Evolutionary conservation across 2,888 invertebrate species (phyloP).

Genomic region (Perdita meconis): DNA sequence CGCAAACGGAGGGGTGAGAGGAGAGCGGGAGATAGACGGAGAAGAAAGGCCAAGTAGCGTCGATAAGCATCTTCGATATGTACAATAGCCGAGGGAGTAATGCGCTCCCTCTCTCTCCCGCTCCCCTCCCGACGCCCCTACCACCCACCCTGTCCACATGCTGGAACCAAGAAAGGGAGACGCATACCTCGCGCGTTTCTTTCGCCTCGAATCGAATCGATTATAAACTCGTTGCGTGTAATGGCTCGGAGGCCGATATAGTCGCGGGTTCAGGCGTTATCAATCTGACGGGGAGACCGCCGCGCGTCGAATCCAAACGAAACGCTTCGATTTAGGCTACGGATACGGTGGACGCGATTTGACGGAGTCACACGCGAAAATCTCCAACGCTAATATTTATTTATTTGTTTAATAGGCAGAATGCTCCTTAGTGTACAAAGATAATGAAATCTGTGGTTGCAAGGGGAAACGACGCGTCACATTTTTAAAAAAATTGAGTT

Average conservation of each 20-base stretch:
- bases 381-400: too few species aligned
- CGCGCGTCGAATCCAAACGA: too few species aligned
- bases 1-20: background rate
- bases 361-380: too few species aligned
- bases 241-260: conserved; percentile 21
- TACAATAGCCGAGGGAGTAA: conserved; percentile 55
- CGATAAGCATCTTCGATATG: conserved; percentile 65
- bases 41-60: conserved; percentile 42
- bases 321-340: too few species aligned
- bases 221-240: conserved; percentile 16
- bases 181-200: conserved; percentile 6
- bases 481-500: too few species aligned
- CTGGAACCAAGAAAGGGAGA: conserved; percentile 9
- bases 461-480: too few species aligned
- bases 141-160: background rate
- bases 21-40: conserved; percentile 13
- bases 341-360: too few species aligned
- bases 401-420: too few species aligned
- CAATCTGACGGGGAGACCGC: too few species aligned
- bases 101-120: background rate
- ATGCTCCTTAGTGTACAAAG: too few species aligned
- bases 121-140: background rate
- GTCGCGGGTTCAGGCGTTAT: background rate
- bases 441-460: too few species aligned
- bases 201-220: conserved; percentile 34